These are phyloP conservation scores for Trypoxylus dichotomus DNA, from an alignment of 1,140 invertebrate species.

Conservation along the genomic window DNA sequence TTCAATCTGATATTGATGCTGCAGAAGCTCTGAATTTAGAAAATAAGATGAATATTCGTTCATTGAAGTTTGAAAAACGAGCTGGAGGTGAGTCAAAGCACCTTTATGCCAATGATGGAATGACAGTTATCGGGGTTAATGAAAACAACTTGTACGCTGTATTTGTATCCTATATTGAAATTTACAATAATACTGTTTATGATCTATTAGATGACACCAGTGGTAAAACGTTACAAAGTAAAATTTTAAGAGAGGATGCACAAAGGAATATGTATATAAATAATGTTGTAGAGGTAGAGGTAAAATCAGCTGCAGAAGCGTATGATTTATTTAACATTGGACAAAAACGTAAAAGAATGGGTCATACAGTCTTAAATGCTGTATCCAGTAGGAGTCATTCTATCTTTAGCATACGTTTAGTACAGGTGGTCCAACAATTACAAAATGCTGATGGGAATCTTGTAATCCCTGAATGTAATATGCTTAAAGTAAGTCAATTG, in stretches of 20 bases:
- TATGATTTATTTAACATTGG: slow-evolving; percentile 82
- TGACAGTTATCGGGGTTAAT: slow-evolving; percentile 64
- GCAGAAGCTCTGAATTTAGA: slow-evolving; percentile 70
- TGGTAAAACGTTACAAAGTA: slow-evolving; percentile 60
- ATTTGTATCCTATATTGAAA: slow-evolving; percentile 96
- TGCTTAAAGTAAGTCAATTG: slow-evolving; percentile 77
- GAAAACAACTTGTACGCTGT: slow-evolving; percentile 85
- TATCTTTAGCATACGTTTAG: slow-evolving; percentile 89
- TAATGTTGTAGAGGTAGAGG: slow-evolving; percentile 86
- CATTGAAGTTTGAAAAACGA: slow-evolving; percentile 23
- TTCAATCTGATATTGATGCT: slow-evolving; percentile 85
- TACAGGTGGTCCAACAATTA: slow-evolving; percentile 68
- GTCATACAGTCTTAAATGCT: slow-evolving; percentile 85
- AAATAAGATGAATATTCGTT: slow-evolving; percentile 34
- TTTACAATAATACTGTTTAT: slow-evolving; percentile 98
- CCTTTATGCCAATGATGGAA: slow-evolving; percentile 46
- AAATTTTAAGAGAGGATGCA: slow-evolving; percentile 76
- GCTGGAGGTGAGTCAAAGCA: slow-evolving; percentile 38
- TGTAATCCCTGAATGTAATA: slow-evolving; percentile 67
- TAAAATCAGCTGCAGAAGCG: slow-evolving; percentile 88
- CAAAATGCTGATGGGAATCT: slow-evolving; percentile 51
- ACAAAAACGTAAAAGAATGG: slow-evolving; percentile 82
- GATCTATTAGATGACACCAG: slow-evolving; percentile 83
- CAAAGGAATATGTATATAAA: slow-evolving; percentile 89
- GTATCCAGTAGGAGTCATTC: slow-evolving; percentile 94